A percentile compares a stretch with the other conserved stretches of the same genome.
Conservation (phyloP, 2,113 vertebrate species). For the Cyprinodon tularosa region DNA sequence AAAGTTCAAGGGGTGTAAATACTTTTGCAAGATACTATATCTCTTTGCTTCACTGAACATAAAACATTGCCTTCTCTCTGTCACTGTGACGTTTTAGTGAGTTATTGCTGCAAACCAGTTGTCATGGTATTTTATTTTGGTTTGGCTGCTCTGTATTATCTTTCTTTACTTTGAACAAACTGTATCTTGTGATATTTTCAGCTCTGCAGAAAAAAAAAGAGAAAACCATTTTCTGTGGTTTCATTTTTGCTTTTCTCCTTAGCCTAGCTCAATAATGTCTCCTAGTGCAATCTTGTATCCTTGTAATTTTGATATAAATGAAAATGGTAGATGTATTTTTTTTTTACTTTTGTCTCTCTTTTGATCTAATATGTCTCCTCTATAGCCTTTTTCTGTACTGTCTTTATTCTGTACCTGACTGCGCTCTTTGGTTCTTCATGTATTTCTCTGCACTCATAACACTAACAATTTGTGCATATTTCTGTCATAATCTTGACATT, state of each 20-base stretch:
- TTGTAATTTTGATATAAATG: slow-evolving; percentile 38
- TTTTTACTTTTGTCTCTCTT: slow-evolving; percentile 6
- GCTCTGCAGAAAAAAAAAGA: slow-evolving; percentile 62
- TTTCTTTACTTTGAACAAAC: slow-evolving; percentile 46
- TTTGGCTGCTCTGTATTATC: slow-evolving; percentile 48
- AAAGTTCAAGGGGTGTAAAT: not conserved
- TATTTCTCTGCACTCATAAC: slow-evolving; percentile 14
- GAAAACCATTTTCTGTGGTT: slow-evolving; percentile 52
- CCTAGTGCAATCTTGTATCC: not conserved
- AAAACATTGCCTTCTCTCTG: slow-evolving; percentile 44
- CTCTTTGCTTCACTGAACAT: slow-evolving; percentile 36
- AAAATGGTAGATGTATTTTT: slow-evolving; percentile 20
- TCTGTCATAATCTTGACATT: slow-evolving; percentile 45
- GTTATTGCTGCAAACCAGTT: slow-evolving; percentile 59
- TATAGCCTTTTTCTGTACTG: not conserved
- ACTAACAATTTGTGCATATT: slow-evolving; percentile 31
- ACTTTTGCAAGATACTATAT: not conserved
- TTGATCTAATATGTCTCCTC: not conserved
- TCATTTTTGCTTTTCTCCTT: slow-evolving; percentile 30
- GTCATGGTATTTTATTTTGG: slow-evolving; percentile 75
- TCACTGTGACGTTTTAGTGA: slow-evolving; percentile 53
- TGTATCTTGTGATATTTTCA: slow-evolving; percentile 65
- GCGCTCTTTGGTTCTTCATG: slow-evolving; percentile 9
- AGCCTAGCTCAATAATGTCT: slow-evolving; percentile 35
- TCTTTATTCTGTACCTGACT: not conserved